Percentiles rank a stretch among this genome's conserved stretches.
Conservation (phyloP, 2,888 invertebrate genomes). For the Parnassius apollo region DNA sequence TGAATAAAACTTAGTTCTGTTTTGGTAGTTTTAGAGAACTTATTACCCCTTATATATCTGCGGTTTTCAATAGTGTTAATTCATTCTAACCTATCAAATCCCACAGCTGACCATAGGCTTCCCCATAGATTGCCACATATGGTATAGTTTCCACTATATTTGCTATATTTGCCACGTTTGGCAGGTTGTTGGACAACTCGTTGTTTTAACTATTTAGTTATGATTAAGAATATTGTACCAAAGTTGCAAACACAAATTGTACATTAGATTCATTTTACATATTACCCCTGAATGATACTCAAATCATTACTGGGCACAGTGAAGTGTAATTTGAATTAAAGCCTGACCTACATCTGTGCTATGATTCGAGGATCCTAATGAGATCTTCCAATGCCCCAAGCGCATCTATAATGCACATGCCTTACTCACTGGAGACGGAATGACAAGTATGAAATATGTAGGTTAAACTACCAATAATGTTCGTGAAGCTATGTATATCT, state of each 20-base stretch:
- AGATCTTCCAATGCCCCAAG: slow-evolving; percentile 15
- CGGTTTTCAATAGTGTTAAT: no score
- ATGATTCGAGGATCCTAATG: slow-evolving; percentile 6
- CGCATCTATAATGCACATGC: slow-evolving; percentile 22
- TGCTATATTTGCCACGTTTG: neutral
- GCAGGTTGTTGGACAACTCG: neutral
- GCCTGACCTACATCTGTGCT: slow-evolving; percentile 17
- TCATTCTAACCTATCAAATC: no score
- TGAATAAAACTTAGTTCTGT: no score
- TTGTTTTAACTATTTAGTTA: neutral
- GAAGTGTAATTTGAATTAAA: slow-evolving; percentile 21
- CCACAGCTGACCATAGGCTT: neutral
- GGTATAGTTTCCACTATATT: neutral
- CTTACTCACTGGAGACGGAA: slow-evolving; percentile 1
- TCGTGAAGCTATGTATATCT: neutral
- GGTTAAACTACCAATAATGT: slow-evolving; percentile 11
- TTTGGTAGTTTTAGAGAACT: no score
- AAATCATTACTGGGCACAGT: slow-evolving; percentile 12
- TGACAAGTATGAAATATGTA: slow-evolving; percentile 6
- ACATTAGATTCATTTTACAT: neutral
- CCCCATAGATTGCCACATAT: neutral
- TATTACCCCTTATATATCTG: no score
- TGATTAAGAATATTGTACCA: no score
- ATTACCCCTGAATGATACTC: slow-evolving; percentile 3
- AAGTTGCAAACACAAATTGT: no score